Evolutionary conservation across 2,888 invertebrate genomes (phyloP).

Genomic region (Parascotia fuliginaria): DNA sequence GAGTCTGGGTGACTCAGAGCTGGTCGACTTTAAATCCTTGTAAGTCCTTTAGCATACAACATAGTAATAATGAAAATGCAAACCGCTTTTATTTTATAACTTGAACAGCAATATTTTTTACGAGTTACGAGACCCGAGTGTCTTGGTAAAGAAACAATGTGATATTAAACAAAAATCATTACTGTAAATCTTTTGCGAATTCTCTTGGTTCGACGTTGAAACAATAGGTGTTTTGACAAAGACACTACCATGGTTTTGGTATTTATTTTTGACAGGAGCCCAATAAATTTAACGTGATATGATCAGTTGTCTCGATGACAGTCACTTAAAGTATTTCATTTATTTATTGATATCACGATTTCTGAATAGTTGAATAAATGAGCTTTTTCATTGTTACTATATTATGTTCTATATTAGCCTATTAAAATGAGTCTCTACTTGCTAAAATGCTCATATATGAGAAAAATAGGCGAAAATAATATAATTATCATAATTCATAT

Average conservation of each 20-base stretch:
- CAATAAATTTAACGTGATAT: slow-evolving; percentile 1
- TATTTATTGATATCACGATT: neutral
- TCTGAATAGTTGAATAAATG: neutral
- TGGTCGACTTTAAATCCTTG: too few relatives aligned
- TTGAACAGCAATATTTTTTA: slow-evolving; percentile 49
- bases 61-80: neutral
- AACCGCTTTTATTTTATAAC: slow-evolving; percentile 12
- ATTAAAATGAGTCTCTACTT: too few relatives aligned
- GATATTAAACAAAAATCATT: slow-evolving; percentile 76
- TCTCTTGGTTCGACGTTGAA: slow-evolving; percentile 41
- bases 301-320: neutral
- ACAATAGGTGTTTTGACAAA: slow-evolving; percentile 50
- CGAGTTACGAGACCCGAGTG: slow-evolving; percentile 56
- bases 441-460: too few relatives aligned
- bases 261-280: neutral
- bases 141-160: slow-evolving; percentile 71
- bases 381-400: too few relatives aligned
- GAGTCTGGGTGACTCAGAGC: too few relatives aligned
- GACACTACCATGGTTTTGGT: slow-evolving; percentile 30
- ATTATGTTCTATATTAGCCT: too few relatives aligned
- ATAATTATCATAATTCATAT: too few relatives aligned
- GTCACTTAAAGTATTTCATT: neutral
- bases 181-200: slow-evolving; percentile 54
- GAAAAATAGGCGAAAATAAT: too few relatives aligned
- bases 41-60: too few relatives aligned